Evolutionary conservation across 2,797 vertebrate species (phyloP).

Genomic region (Intellagama lesueurii): DNA sequence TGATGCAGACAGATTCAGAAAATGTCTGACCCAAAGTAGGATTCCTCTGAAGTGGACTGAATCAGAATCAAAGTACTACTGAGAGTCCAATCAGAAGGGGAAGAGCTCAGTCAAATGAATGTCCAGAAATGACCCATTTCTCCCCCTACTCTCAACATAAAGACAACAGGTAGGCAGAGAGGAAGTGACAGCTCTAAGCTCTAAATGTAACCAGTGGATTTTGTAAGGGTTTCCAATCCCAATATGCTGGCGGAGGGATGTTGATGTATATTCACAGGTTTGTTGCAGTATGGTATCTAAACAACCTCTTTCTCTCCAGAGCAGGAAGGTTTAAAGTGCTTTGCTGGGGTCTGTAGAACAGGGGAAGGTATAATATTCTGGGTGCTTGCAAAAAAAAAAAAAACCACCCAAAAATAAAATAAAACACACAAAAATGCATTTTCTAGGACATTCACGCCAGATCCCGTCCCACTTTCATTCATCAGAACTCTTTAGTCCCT

Average conservation of each 20-base stretch:
- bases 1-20: background rate
- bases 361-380: too few relatives aligned
- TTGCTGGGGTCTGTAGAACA: background rate
- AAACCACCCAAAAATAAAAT: too few relatives aligned
- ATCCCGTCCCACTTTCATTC: background rate
- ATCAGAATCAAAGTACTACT: too few relatives aligned
- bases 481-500: background rate
- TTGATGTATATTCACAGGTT: background rate
- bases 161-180: background rate
- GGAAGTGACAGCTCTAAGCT: background rate
- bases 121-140: background rate
- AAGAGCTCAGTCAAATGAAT: too few relatives aligned
- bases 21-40: too few relatives aligned
- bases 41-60: too few relatives aligned
- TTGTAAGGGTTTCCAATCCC: background rate
- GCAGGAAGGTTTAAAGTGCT: background rate
- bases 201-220: background rate
- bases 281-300: background rate
- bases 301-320: background rate
- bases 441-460: too few relatives aligned
- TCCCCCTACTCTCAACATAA: background rate
- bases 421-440: too few relatives aligned
- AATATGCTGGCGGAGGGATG: background rate
- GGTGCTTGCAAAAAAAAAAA: too few relatives aligned
- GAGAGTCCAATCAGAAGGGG: too few relatives aligned